Evolutionary conservation across 2,113 vertebrate genomes (phyloP).

Genomic region (Cisticola juncidis): DNA sequence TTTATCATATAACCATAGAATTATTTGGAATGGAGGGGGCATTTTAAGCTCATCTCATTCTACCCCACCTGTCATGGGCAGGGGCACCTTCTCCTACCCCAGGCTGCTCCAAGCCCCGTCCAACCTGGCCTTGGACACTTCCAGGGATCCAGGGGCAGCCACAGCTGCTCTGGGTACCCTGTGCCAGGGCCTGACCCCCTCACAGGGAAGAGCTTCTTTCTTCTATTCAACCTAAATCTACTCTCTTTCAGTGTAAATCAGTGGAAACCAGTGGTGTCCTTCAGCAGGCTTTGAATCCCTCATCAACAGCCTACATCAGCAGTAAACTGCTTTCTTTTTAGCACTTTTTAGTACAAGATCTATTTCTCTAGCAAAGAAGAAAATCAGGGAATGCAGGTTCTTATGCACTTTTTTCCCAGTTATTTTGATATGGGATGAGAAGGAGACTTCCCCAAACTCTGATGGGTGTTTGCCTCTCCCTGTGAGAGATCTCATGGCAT

Average conservation of each 20-base stretch:
- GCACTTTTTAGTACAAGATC: neutral
- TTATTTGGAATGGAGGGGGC: neutral
- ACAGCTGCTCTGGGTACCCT: neutral
- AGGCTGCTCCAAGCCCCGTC: accelerated
- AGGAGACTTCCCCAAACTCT: neutral
- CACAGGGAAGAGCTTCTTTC: neutral
- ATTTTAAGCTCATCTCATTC: neutral
- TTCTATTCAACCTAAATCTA: neutral
- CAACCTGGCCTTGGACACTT: neutral
- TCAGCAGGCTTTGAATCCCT: neutral
- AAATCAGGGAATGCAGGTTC: neutral
- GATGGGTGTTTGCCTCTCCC: neutral
- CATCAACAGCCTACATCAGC: accelerated
- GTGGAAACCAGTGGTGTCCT: neutral
- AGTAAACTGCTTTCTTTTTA: neutral
- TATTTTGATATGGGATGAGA: neutral
- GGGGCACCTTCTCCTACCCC: neutral
- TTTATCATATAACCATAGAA: neutral
- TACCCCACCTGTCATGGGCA: accelerated
- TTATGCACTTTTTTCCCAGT: neutral
- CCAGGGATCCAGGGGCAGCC: neutral
- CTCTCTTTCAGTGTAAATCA: neutral
- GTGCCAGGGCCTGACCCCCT: neutral
- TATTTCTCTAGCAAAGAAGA: neutral
- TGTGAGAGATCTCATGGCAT: neutral